These are phyloP conservation scores for Dermolepida albohirtum DNA, from an alignment of 2,888 invertebrate genomes.

Conservation along the genomic window DNA sequence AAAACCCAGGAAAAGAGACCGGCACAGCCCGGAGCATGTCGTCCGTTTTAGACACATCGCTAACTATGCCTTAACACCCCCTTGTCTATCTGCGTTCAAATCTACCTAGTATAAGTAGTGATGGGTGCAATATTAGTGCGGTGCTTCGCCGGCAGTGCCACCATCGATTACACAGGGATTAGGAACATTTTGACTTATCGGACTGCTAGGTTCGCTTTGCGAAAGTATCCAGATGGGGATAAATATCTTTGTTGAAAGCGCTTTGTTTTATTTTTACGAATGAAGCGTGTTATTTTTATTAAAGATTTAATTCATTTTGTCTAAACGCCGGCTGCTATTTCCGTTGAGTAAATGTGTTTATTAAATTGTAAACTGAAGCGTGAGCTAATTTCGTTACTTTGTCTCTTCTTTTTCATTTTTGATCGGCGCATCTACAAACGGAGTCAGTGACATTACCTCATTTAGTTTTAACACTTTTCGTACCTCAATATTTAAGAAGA, in stretches of 20 bases:
- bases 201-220: neutral
- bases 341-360: too few relatives aligned
- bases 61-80: constrained; percentile 62
- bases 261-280: too few relatives aligned
- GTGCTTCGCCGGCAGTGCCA: neutral
- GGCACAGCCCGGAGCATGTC: constrained; percentile 26
- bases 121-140: neutral
- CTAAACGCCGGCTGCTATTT: too few relatives aligned
- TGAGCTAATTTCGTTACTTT: too few relatives aligned
- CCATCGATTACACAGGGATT: constrained; percentile 60
- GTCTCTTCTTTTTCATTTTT: constrained; percentile 51
- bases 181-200: constrained; percentile 37
- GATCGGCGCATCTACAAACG: constrained; percentile 57
- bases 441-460: neutral
- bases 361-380: too few relatives aligned
- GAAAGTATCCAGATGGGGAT: neutral
- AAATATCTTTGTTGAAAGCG: too few relatives aligned
- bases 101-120: constrained; percentile 52
- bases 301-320: too few relatives aligned
- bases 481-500: too few relatives aligned
- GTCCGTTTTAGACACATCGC: constrained; percentile 56
- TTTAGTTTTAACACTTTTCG: too few relatives aligned
- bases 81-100: constrained; percentile 57
- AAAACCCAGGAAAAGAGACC: constrained; percentile 28
- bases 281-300: too few relatives aligned